Percentiles rank a stretch among this genome's conserved stretches.
phyloP scores from a whole-genome alignment of 1,140 invertebrate species.

The Cheumatopsyche charites region DNA sequence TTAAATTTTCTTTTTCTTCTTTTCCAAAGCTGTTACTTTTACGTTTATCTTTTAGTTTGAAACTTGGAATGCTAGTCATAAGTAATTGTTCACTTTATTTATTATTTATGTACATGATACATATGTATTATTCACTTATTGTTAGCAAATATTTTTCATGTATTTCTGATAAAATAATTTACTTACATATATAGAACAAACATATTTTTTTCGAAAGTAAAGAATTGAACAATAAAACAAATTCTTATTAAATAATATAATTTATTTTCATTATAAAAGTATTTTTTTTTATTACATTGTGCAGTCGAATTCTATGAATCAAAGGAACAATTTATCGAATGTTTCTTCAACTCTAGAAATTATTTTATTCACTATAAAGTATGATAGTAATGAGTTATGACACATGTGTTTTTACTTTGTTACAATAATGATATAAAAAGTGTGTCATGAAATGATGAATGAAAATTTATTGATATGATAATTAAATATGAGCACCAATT shows the following conservation, averaged over 20 bases:
- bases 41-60: no score
- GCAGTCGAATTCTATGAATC: constrained; percentile 24
- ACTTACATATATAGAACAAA: no score
- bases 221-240: no score
- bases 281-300: constrained; percentile 24
- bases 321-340: constrained; percentile 10
- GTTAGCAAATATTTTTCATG: no score
- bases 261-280: constrained; percentile 25
- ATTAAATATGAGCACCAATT: constrained; percentile 35
- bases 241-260: constrained; percentile 25
- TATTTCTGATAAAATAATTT: no score
- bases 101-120: no score
- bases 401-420: constrained; percentile 1
- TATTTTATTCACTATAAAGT: neutral
- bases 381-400: constrained; percentile 8
- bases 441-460: neutral
- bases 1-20: no score
- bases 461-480: constrained; percentile 33
- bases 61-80: no score
- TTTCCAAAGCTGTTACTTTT: no score
- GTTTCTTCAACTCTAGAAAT: constrained; percentile 10
- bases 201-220: no score
- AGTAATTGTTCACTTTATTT: no score
- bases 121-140: no score
- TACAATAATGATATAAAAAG: constrained; percentile 14